Evolutionary conservation across 2,113 vertebrate genomes (phyloP).

Genomic region (Chrysemys picta): DNA sequence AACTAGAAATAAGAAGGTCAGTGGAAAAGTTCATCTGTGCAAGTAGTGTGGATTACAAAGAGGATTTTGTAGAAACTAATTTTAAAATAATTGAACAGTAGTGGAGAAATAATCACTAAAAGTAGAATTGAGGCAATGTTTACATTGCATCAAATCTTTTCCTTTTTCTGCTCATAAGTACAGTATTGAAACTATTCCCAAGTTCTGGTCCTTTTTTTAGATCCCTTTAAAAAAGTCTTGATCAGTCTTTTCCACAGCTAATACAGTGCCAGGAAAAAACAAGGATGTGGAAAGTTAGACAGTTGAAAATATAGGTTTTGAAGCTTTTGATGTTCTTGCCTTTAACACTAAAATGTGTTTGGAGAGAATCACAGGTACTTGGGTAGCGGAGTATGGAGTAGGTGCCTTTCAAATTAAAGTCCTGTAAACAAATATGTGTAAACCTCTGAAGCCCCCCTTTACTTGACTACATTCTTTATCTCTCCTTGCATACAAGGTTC

Average conservation of each 20-base stretch:
- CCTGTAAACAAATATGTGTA: neutral
- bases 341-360: neutral
- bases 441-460: neutral
- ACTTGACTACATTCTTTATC: neutral
- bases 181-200: conserved; percentile 18
- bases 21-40: fast-evolving
- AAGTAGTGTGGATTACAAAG: neutral
- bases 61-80: neutral
- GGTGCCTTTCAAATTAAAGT: neutral
- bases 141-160: neutral
- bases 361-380: neutral
- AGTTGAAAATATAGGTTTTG: conserved; percentile 30
- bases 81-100: neutral
- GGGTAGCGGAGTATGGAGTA: fast-evolving
- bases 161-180: conserved; percentile 49
- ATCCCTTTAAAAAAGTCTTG: conserved; percentile 38
- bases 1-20: neutral
- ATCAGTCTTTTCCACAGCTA: conserved; percentile 33
- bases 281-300: conserved; percentile 44
- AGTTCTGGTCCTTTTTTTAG: conserved; percentile 45
- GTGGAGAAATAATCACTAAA: neutral
- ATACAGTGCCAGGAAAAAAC: conserved; percentile 64
- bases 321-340: neutral
- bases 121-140: conserved; percentile 19
- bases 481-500: neutral